Base-by-base conservation (phyloP, 2,888 invertebrate genomes). In the Boloria selene region DNA sequence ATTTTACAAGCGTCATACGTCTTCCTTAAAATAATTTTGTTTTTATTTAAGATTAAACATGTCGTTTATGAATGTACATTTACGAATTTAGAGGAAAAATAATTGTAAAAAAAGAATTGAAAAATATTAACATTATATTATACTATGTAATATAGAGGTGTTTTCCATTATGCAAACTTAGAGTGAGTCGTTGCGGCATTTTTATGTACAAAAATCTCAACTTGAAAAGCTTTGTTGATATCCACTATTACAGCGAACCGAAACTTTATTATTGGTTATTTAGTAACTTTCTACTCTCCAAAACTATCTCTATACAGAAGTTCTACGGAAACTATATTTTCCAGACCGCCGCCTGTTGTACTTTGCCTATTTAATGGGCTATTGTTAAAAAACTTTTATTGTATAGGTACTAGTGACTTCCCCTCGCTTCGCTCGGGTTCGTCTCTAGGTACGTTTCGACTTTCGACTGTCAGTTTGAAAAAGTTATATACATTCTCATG, bases 1-100 rank as follows among this genome's bases (percentile, higher is more conserved):
- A 42, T 64, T 70, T 67, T 64, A 70, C 59, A 70, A 62, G 61
- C 64, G 44, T n/a, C 47, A 22, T 64, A 61, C 50, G 56, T 59
- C 53, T 31, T 44, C 52, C 31, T 56, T 62, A 52, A 56, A 61
- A 54, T 55, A n/a, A 62, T 64, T 64, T 56, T 52, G 45, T 22
- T 56, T 60, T 61, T 38, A 55, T 67, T 52, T 7, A 45, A 13
- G 18, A 22, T 26, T 16, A 61, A 64, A 52, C 26, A 54, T 60
- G 31, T 54, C 6, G 18, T 49, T 42, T 47, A 47, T 42, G 22
- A 38, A 10, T 10, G 10, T 38, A 38, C 7, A 38, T 38, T 10
- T 31, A 31, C 31, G 31, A 38, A 38, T 38, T 7, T 5, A 26
- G 26, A 31, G 7, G 31, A 38, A 2, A 3, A 38, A 10, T 49